These are phyloP conservation scores for Limnephilus marmoratus DNA, from an alignment of 2,888 invertebrate species.

Conservation along the genomic window DNA sequence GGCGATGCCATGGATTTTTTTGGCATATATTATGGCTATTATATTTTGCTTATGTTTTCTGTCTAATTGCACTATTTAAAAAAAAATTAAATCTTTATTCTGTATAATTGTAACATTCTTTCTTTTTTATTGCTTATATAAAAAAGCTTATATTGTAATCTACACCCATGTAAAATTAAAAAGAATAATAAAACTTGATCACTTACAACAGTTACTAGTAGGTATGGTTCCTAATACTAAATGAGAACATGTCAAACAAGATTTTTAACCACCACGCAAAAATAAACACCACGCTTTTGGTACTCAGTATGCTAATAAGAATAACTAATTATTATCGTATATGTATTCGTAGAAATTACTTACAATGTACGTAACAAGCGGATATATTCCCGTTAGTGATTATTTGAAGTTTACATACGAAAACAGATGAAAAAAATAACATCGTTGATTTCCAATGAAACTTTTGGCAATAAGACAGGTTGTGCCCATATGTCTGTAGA, in stretches of 20 bases:
- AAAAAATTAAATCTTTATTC: too few relatives aligned
- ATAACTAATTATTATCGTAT: not conserved
- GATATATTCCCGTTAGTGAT: not conserved
- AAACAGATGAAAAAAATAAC: not conserved
- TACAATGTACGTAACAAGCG: not conserved
- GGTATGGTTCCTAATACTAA: not conserved
- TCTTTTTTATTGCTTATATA: too few relatives aligned
- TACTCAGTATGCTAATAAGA: not conserved
- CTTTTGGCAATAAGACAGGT: not conserved
- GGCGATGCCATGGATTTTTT: too few relatives aligned
- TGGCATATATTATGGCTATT: too few relatives aligned
- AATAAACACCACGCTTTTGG: not conserved
- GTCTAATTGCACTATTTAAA: too few relatives aligned
- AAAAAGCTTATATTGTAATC: too few relatives aligned
- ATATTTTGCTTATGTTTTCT: too few relatives aligned
- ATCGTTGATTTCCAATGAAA: not conserved
- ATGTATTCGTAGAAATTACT: not conserved
- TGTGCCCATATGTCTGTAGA: not conserved
- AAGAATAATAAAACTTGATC: too few relatives aligned
- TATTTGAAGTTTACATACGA: too few relatives aligned
- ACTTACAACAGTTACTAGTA: too few relatives aligned
- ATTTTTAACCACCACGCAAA: not conserved
- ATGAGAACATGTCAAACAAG: not conserved
- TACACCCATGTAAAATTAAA: too few relatives aligned
- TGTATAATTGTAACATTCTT: too few relatives aligned